Percentiles rank a stretch among this genome's conserved stretches.
These are phyloP conservation scores for Orchestes rusci DNA, from an alignment of 2,888 invertebrate species.

Conservation along the genomic window DNA sequence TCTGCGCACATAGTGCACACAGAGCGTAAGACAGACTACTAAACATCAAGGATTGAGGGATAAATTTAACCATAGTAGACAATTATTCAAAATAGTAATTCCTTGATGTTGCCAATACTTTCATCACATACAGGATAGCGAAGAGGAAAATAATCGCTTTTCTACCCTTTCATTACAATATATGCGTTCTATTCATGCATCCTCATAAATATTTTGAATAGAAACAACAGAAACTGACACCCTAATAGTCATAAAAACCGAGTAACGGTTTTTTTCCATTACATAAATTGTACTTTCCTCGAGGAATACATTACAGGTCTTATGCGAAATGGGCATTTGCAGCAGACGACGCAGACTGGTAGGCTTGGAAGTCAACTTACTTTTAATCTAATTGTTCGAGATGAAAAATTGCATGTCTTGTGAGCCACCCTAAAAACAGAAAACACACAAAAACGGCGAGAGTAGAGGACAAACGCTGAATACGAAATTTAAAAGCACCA, in stretches of 20 bases:
- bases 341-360: not conserved
- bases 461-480: constrained; percentile 25
- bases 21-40: too few relatives aligned
- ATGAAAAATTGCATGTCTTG: constrained; percentile 26
- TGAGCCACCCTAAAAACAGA: constrained; percentile 20
- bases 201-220: constrained; percentile 4
- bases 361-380: constrained; percentile 23
- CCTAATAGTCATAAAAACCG: constrained; percentile 13
- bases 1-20: too few relatives aligned
- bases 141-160: too few relatives aligned
- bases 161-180: too few relatives aligned
- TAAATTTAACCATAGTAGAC: too few relatives aligned
- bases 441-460: constrained; percentile 24
- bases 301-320: constrained; percentile 21
- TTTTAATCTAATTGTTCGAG: constrained; percentile 26
- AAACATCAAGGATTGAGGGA: too few relatives aligned
- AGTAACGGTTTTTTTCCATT: constrained; percentile 25
- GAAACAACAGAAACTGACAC: constrained; percentile 12
- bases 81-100: too few relatives aligned
- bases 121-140: too few relatives aligned
- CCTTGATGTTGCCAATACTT: too few relatives aligned
- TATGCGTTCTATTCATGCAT: too few relatives aligned
- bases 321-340: constrained; percentile 18
- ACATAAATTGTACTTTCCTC: constrained; percentile 24
- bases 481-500: constrained; percentile 26